Evolutionary conservation across 2,113 vertebrate genomes (phyloP), one percentile per base, ranked within the genome.

Genomic region (Oriolus oriolus): DNA sequence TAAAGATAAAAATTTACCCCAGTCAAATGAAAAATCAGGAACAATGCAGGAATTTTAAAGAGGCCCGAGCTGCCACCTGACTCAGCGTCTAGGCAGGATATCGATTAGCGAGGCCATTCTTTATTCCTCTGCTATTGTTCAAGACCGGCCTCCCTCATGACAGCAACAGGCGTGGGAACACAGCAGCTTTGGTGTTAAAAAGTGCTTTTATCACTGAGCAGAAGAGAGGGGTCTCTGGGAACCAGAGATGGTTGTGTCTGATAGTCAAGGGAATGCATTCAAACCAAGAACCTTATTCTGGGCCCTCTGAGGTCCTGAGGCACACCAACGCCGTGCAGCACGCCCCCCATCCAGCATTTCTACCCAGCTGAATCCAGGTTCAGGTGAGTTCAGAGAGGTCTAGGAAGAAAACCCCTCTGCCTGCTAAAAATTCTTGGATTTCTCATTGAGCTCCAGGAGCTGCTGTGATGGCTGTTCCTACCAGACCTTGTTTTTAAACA

Each of bases 81-180:
- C 80, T 97, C 95, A 97, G 96, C 87, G 94, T 97, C 97, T 97
- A 28, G 96, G 97, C 97, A 97, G 97, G 96, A 97, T 97, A 97
- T 97, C 5, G 92, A 97, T 97, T 96, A 95, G 96, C 5, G 4
- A 73, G 93, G 69, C 96, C 94, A 97, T 97, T 97, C 97, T 97
- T 97, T 85, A 95, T 73, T 87, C 73, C 89, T 94, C 89, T 91
- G 76, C 97, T 89, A 97, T 97, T 97, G 97, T 97, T 96, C 61
- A 15, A 76, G 84, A 27, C 41, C 6, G 1, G 89, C 35, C 93
- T 92, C 90, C 79, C 60, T 71, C 90, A 64, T 84, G 94, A 94
- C 95, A 96, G 87, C 96, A 90, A 26, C 84, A 93, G 22, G 78
- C 96, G 87, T 97, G 97, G 97, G 97, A 97, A 97, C 92, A 87